These are phyloP conservation scores for Pantherophis alleghaniensis DNA, from an alignment of 2,797 vertebrate genomes.

Conservation along the genomic window DNA sequence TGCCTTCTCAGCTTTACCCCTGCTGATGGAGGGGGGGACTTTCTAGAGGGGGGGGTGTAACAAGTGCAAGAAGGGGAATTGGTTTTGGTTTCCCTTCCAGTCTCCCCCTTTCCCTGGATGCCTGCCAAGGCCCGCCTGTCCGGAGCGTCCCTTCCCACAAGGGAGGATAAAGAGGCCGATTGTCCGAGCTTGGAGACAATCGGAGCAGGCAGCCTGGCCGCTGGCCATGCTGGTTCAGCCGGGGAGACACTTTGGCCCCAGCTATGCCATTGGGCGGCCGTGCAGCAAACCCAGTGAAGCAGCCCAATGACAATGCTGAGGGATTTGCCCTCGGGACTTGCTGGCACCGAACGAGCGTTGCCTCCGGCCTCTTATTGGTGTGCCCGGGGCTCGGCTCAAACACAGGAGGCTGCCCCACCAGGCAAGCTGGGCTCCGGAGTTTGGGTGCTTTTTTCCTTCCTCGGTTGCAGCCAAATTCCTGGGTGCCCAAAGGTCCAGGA, in stretches of 20 bases:
- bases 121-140: conserved; percentile 30
- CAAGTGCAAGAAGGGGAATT: not conserved
- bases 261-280: too few relatives aligned
- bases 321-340: not conserved
- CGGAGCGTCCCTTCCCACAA: conserved; percentile 15
- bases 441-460: not conserved
- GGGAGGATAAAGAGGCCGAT: not conserved
- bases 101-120: not conserved
- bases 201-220: not conserved
- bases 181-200: not conserved
- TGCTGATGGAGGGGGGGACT: not conserved
- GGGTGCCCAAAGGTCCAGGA: not conserved
- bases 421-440: not conserved
- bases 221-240: not conserved
- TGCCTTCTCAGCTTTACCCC: not conserved
- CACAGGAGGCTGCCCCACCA: not conserved
- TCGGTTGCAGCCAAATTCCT: conserved; percentile 9
- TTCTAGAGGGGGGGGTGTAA: not conserved
- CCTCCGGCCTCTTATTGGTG: not conserved
- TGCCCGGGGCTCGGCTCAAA: not conserved
- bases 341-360: not conserved
- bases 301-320: not conserved
- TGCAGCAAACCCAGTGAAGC: not conserved
- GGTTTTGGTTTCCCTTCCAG: not conserved
- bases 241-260: not conserved